Evolutionary conservation across 2,797 vertebrate genomes (phyloP), one percentile per base, ranked within the genome.

Genomic region (Masticophis lateralis): DNA sequence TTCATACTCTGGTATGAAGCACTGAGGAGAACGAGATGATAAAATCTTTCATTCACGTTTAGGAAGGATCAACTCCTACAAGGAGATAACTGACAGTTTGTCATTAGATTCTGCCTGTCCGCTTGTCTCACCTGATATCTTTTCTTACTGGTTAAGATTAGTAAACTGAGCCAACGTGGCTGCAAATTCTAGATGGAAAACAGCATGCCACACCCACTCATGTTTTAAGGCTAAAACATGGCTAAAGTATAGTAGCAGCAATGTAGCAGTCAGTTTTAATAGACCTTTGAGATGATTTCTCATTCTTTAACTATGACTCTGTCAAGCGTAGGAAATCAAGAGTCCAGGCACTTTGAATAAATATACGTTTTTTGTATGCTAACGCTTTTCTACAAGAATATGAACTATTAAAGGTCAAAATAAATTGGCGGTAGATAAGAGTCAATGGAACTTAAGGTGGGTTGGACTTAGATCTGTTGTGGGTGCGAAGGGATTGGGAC

Each of bases 401-500:
- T 14, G 13, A 32, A 69, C 28, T 69, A n/a, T 13, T 69, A 32
- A 32, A 4, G 14, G n/a, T 69, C 66, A 69, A 8, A 16, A 13
- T n/a, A 69, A 69, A 32, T 32, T 69, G 66, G 66, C 2, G 1
- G n/a, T 32, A 16, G 13, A 69, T 69, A 69, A 32, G 13, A 63
- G 28, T 69, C 66, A 69, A 18, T 69, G 66, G 14, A 69, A 69
- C 13, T 69, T 28, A 69, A 32, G 63, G 13, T 32, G n/a, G n/a
- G 13, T 5, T 32, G n/a, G n/a, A 69, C 66, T n/a, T 66, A 66
- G 12, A 66, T 66, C 28, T 69, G n/a, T 16, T 66, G 13, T 69
- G 13, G 63, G 13, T 0, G 5, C 28, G 0, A 32, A 69, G 13
- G 5, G 8, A n/a, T 16, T 5, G 2, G 32, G n/a, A 32, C 13